Base-by-base conservation (phyloP, 2,113 vertebrate species). In the Pithys albifrons region DNA sequence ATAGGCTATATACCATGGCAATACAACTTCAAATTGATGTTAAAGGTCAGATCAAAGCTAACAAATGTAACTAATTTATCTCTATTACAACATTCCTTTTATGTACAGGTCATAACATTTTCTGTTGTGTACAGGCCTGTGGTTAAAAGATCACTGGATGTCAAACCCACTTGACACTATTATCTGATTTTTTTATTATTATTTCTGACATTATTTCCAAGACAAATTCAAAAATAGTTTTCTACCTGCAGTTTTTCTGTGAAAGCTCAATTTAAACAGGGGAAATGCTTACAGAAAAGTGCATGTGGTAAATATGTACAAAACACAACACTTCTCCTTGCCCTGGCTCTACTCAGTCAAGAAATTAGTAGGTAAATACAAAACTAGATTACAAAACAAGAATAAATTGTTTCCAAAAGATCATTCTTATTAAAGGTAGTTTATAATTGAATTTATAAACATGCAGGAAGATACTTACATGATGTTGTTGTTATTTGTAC, bases 11-110 rank as follows among this genome's bases (percentile, higher is more conserved):
- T 4, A 1, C 3, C 72, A 3, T 23, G 65, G 54, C 69, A 82
- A 17, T 62, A 76, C 58, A 79, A 70, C 35, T 49, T 89, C 35
- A 43, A n/a, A 72, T 46, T 6, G 15, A 31, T 52, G n/a, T 28
- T 89, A 61, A 75, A 89, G 74, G 70, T 93, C 52, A 91, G 48
- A 88, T 69, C 46, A 85, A 80, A 95, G 67, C 62, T 43, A 78
- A 84, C 77, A 85, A 82, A 70, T 62, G 59, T 33, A 41, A 65
- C 35, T 0, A 5, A 23, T 52, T 72, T 81, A 33, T 75, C 64
- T 94, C 29, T 35, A 6, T 22, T 85, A 58, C 6, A 65, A 45
- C 35, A 10, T 41, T 85, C 28, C 51, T 62, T 85, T 51, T 54
- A 46, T 2, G 2, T 74, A 27, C 29, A 81, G 51, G 29, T 76